Conservation (phyloP, 2,113 vertebrate genomes). For the Chaetorhynchus papuensis region DNA sequence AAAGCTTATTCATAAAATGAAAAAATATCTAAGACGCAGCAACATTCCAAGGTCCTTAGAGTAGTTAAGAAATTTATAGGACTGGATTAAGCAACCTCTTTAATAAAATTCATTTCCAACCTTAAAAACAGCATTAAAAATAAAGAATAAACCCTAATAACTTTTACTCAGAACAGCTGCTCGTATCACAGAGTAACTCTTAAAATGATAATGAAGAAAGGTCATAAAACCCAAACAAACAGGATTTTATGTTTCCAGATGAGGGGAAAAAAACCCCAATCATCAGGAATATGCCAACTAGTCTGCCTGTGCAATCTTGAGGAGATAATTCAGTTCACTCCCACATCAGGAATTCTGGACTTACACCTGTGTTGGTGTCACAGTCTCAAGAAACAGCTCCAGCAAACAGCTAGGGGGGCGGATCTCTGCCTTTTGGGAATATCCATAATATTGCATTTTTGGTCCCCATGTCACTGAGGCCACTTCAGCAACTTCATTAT, state of each 20-base stretch:
- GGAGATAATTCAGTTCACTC: neutral
- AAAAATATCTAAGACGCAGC: neutral
- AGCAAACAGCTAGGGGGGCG: neutral
- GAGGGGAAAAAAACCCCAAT: accelerated
- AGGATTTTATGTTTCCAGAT: neutral
- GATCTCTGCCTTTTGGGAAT: neutral
- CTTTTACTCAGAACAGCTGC: neutral
- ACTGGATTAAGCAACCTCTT: neutral
- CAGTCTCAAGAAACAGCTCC: neutral
- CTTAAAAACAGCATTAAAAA: neutral
- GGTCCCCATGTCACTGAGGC: accelerated
- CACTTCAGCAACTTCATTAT: neutral
- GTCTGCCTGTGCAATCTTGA: neutral
- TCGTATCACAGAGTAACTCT: neutral
- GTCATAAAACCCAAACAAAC: neutral
- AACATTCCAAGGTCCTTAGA: neutral
- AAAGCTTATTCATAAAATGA: neutral
- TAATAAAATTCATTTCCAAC: neutral
- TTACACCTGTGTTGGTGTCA: neutral
- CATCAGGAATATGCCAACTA: neutral
- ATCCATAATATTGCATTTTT: neutral
- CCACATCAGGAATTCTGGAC: neutral
- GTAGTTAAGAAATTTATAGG: neutral
- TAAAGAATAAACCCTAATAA: neutral
- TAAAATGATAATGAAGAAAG: neutral